These are phyloP conservation scores for Piaya cayana DNA, from an alignment of 2,113 vertebrate genomes.

Conservation along the genomic window DNA sequence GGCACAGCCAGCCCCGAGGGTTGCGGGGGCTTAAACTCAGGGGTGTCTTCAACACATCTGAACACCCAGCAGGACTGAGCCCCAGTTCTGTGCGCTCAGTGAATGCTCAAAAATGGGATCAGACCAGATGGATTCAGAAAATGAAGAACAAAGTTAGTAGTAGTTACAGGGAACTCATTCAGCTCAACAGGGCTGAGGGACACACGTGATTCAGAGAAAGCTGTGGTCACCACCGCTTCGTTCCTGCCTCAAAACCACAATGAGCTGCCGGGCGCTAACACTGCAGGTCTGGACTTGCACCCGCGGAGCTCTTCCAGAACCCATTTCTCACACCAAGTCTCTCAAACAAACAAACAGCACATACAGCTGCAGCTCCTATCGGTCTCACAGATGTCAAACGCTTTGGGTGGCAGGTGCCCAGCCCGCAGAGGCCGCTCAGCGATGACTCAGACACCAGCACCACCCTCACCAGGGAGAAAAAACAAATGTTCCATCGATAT, in stretches of 20 bases:
- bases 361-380: not conserved
- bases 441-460: fast-evolving
- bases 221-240: not conserved
- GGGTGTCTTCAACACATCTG: not conserved
- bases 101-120: not conserved
- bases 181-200: not conserved
- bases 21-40: not conserved
- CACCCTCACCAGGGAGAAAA: not conserved
- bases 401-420: not conserved
- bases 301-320: not conserved
- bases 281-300: not conserved
- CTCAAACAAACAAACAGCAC: not conserved
- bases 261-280: not conserved
- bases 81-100: not conserved
- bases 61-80: not conserved
- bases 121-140: not conserved
- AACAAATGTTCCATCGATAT: fast-evolving
- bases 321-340: not conserved
- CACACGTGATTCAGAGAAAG: not conserved
- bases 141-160: not conserved
- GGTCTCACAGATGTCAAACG: not conserved
- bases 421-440: not conserved
- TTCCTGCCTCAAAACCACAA: not conserved
- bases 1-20: not conserved
- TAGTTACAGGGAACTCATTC: not conserved